Percentiles rank a stretch among this genome's conserved stretches.
Evolutionary conservation across 2,113 vertebrate genomes (phyloP).

Genomic region (Ramphastos sulfuratus): DNA sequence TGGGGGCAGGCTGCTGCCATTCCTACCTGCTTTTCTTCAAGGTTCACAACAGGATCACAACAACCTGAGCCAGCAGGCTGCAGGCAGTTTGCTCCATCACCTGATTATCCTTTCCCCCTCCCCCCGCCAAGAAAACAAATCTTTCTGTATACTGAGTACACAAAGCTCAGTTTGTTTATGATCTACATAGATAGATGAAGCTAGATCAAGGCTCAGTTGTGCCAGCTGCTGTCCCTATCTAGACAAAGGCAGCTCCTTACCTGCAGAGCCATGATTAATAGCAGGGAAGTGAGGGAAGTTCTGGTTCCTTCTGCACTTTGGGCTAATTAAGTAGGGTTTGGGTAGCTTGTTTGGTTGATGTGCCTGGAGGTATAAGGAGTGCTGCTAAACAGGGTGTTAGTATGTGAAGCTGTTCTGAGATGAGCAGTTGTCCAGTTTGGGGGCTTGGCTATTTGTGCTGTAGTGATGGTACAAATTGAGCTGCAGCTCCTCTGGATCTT

Average conservation of each 20-base stretch:
- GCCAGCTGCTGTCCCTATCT: background rate
- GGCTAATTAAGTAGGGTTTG: background rate
- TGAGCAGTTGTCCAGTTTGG: background rate
- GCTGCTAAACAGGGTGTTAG: background rate
- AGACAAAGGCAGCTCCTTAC: background rate
- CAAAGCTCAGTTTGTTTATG: background rate
- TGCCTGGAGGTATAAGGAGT: background rate
- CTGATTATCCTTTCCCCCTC: background rate
- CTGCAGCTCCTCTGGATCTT: background rate
- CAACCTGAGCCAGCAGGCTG: background rate
- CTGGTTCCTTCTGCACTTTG: background rate
- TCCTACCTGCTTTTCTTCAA: background rate
- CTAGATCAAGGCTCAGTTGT: background rate
- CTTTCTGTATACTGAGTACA: background rate
- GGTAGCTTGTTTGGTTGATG: background rate
- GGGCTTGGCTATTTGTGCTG: background rate
- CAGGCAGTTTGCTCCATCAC: background rate
- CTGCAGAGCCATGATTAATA: background rate
- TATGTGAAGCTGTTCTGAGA: background rate
- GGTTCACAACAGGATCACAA: background rate
- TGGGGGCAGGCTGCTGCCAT: background rate
- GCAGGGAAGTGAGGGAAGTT: background rate
- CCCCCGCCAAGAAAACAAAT: background rate
- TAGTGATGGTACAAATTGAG: background rate
- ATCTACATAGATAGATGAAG: background rate